Conservation (phyloP, 1,140 invertebrate species). For the Wiebesia pumilae region DNA sequence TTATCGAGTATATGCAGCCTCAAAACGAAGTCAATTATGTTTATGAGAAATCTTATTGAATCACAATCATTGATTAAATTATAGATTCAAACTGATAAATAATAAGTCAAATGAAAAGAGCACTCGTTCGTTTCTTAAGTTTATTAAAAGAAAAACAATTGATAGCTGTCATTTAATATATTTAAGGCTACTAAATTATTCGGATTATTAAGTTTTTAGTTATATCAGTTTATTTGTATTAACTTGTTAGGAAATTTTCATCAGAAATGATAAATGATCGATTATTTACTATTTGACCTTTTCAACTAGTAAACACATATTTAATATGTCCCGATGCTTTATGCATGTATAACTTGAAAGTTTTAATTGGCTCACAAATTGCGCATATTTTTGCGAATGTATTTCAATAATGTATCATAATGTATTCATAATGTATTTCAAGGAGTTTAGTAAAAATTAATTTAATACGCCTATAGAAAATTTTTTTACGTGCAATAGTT, state of each 20-base stretch:
- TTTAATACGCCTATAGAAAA: background rate
- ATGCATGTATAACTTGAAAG: background rate
- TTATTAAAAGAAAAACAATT: background rate
- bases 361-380: background rate
- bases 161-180: background rate
- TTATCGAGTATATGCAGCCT: background rate
- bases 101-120: background rate
- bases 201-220: background rate
- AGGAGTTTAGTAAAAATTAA: background rate
- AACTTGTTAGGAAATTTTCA: background rate
- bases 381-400: background rate
- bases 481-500: no score
- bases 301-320: background rate
- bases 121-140: background rate
- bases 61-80: background rate
- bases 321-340: background rate
- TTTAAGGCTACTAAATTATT: background rate
- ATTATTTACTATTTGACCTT: background rate
- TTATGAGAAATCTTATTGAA: background rate
- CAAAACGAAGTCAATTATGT: background rate
- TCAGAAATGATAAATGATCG: background rate
- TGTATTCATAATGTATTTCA: slow-evolving; percentile 4
- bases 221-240: background rate
- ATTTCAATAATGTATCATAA: no score
- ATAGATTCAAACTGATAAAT: background rate